A percentile compares a stretch with the other conserved stretches of the same genome.
Conservation (phyloP, 2,797 vertebrate genomes). For the Pantherophis vulpinus region DNA sequence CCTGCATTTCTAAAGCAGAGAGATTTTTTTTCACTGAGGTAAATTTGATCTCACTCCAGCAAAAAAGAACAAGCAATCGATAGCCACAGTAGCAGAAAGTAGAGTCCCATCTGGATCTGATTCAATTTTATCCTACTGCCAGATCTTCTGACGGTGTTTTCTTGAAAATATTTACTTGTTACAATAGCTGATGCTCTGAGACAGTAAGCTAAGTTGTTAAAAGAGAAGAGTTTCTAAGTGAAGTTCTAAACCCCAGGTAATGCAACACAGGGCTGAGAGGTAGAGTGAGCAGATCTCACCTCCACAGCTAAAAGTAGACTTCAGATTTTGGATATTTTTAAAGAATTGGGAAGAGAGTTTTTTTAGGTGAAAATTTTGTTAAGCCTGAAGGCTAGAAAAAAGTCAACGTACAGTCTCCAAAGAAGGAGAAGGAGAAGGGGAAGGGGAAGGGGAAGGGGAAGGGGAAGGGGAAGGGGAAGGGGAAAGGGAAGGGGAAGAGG, state of each 20-base stretch:
- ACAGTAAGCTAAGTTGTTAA: background rate
- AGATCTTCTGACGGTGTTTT: background rate
- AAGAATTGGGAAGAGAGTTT: background rate
- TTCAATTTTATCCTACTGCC: background rate
- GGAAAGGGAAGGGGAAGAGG: too few species aligned
- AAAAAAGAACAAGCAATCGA: constrained; percentile 16
- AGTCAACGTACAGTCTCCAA: background rate
- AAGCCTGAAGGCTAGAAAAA: background rate
- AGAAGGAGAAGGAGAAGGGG: too few species aligned
- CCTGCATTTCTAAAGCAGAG: background rate
- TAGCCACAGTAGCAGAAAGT: constrained; percentile 5
- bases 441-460: fast-evolving
- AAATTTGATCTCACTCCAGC: constrained; percentile 18
- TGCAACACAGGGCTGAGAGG: background rate
- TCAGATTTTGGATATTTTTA: background rate
- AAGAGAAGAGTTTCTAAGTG: background rate
- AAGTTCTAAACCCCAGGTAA: background rate
- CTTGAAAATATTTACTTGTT: background rate
- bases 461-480: fast-evolving
- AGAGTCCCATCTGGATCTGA: background rate
- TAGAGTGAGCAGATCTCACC: background rate
- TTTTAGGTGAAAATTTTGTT: background rate
- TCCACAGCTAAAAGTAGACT: background rate
- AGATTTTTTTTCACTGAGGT: background rate
- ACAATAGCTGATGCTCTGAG: background rate